Base-by-base conservation (phyloP, 2,113 vertebrate genomes). In the Aphyosemion australe region DNA sequence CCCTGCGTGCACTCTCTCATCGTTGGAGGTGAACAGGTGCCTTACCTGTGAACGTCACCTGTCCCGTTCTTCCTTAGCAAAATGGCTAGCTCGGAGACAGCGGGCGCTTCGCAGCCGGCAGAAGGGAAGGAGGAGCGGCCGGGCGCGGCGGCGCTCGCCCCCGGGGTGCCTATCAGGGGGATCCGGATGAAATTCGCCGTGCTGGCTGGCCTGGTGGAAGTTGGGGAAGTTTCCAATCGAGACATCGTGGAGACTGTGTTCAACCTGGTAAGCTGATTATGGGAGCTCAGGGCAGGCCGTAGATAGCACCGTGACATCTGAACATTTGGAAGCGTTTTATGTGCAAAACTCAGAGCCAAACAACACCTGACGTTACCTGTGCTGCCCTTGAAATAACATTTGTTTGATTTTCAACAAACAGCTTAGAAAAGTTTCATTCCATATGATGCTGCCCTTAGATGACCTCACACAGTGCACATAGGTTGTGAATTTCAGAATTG, bases 111-210 rank as follows among this genome's bases (percentile, higher is more conserved):
- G 51, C 82, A 50, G 51, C 57, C 68, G 45, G 70, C 72, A 32
- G 77, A 88, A 65, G 84, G 73, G 21, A 74, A 75, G 58, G 90
- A 84, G 61, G 88, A 65, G 5, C 72, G 57, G 48, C 1, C 88
- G 10, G 77, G 78, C 64, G 65, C 84, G 66, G 20, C 84, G 80
- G 87, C 94, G n/a, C 79, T 97, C 81, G 92, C 92, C 64, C 95
- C 95, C 0, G 92, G 87, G 10, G 86, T 99, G 52, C 97, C 96
- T 15, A 96, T 99, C 75, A 90, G 96, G 87, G 96, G 97, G 2
- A 98, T 99, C 81, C 70, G 83, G 69, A 98, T 98, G 97, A 99
- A 99, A 87, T 99, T 99, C 37, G 97, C 94, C 0, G 97, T 99
- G 75, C 91, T 99, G 43, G 90, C 91, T 0, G 96, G 97, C 1